Percentiles rank a stretch among this genome's conserved stretches.
phyloP scores from a whole-genome alignment of 2,888 invertebrate species.

The Petrolisthes cinctipes region DNA sequence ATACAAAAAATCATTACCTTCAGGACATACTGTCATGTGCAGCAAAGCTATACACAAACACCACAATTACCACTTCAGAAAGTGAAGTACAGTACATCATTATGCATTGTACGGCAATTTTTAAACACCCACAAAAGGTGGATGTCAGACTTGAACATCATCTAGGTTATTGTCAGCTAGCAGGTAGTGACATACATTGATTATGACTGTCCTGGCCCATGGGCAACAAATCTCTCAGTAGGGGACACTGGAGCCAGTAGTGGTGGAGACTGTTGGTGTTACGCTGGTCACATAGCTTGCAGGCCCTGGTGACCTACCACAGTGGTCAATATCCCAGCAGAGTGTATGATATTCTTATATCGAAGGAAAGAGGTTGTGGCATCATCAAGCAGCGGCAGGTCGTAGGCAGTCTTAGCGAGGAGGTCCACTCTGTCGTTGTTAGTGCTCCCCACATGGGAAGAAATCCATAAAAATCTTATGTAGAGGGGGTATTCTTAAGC shows the following conservation, averaged over 20 bases:
- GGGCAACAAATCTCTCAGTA: constrained; percentile 10
- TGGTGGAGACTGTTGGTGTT: constrained; percentile 30
- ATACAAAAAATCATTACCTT: too few species aligned
- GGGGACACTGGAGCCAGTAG: constrained; percentile 36
- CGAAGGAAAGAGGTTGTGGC: background rate
- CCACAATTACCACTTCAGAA: too few species aligned
- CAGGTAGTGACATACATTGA: constrained; percentile 1
- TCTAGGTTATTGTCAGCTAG: constrained; percentile 15
- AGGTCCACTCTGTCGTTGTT: background rate
- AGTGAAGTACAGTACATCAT: too few species aligned
- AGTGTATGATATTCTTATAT: background rate
- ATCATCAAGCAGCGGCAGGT: background rate
- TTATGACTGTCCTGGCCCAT: background rate
- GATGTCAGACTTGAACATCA: background rate
- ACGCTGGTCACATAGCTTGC: constrained; percentile 19
- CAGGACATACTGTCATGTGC: too few species aligned
- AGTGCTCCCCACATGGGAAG: background rate
- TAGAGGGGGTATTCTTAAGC: background rate
- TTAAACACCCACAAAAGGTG: constrained; percentile 15
- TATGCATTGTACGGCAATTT: background rate
- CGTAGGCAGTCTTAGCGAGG: constrained; percentile 10
- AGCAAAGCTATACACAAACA: too few species aligned
- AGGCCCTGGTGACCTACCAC: constrained; percentile 28
- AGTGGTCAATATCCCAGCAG: constrained; percentile 3
- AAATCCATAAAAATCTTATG: background rate